A percentile compares a stretch with the other conserved stretches of the same genome.
Conservation (phyloP, 2,797 vertebrate species). For the Anniella stebbinsi region DNA sequence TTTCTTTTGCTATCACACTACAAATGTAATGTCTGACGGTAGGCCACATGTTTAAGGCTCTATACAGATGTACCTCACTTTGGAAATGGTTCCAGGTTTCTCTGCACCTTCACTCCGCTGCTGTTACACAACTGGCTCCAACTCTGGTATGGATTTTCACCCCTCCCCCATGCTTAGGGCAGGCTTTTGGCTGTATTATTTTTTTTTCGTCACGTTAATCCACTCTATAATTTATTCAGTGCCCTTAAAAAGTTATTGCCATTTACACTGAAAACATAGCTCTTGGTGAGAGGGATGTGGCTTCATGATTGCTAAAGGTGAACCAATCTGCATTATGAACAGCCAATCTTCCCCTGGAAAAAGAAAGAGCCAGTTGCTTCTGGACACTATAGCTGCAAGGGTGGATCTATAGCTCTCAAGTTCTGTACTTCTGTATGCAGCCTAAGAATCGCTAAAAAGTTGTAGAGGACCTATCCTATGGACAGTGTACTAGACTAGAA, state of each 20-base stretch:
- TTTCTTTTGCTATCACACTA: neutral
- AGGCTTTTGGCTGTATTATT: neutral
- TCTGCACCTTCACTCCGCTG: neutral
- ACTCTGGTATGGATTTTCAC: neutral
- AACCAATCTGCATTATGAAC: neutral
- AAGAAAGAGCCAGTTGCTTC: neutral
- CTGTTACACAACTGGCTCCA: too few species aligned
- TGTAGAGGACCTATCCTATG: neutral
- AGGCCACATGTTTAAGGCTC: too few species aligned
- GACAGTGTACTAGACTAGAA: neutral
- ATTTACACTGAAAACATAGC: neutral
- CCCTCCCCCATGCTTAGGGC: neutral
- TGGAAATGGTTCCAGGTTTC: neutral
- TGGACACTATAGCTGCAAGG: too few species aligned
- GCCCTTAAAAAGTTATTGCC: neutral
- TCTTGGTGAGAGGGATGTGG: too few species aligned
- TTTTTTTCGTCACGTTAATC: neutral
- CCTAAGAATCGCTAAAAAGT: neutral
- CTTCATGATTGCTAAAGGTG: neutral
- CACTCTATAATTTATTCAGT: neutral
- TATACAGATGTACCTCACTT: neutral
- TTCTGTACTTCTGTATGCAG: neutral
- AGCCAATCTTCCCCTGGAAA: neutral
- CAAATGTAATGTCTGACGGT: neutral
- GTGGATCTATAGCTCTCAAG: neutral